Conservation (phyloP, 1,140 invertebrate genomes). For the Panulirus ornatus region DNA sequence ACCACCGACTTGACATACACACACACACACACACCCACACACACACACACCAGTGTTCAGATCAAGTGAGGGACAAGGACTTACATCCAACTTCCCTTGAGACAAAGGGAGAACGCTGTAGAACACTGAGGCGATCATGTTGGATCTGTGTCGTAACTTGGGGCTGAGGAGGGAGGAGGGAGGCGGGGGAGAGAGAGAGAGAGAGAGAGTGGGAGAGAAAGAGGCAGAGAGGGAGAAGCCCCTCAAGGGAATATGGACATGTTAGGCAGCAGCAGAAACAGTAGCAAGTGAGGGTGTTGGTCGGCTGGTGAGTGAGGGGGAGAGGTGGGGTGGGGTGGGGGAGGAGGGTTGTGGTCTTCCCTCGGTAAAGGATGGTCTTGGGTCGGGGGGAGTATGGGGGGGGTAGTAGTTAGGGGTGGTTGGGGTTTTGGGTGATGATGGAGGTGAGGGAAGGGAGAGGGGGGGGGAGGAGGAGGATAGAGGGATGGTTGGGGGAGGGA, state of each 20-base stretch:
- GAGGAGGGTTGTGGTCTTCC: too few species aligned
- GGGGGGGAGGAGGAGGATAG: neutral
- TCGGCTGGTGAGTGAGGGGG: neutral
- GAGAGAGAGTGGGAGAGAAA: neutral
- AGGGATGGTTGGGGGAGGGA: neutral
- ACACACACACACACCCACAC: too few species aligned
- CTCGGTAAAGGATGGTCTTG: too few species aligned
- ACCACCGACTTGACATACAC: too few species aligned
- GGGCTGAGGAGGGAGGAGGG: neutral
- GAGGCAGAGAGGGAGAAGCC: neutral
- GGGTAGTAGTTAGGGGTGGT: neutral
- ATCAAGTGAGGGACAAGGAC: neutral
- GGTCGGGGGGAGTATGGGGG: constrained; percentile 2
- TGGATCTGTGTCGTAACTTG: neutral
- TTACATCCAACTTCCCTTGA: too few species aligned
- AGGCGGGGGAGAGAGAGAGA: neutral
- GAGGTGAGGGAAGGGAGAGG: neutral
- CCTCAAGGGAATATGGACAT: too few species aligned
- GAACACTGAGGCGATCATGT: neutral
- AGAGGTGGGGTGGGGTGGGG: neutral
- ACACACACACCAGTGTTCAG: neutral
- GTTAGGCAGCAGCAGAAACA: too few species aligned
- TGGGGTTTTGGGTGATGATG: neutral
- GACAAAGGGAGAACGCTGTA: too few species aligned
- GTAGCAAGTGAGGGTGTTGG: neutral